Percentiles rank a stretch among this genome's conserved stretches.
Evolutionary conservation across 2,113 vertebrate species (phyloP).

Genomic region (Isichthys henryi): DNA sequence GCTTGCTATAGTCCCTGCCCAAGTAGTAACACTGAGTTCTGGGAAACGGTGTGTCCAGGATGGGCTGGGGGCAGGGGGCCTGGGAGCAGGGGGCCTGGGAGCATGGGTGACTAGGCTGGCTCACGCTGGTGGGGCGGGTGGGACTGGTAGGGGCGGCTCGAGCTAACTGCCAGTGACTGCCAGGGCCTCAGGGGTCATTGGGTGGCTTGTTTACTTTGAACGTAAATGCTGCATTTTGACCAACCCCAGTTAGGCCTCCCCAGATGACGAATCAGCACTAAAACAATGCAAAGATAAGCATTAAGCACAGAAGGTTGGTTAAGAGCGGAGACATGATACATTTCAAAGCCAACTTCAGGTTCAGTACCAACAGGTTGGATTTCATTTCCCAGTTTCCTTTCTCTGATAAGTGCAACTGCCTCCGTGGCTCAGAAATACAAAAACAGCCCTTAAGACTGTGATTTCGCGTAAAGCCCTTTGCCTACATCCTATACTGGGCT

Average conservation of each 20-base stretch:
- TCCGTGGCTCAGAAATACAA: not conserved
- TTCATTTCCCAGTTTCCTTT: not conserved
- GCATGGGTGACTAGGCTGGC: not conserved
- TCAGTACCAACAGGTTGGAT: not conserved
- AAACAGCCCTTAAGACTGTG: not conserved
- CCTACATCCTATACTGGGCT: not conserved
- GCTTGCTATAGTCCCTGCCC: conserved; percentile 66
- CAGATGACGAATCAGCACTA: not conserved
- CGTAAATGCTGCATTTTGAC: not conserved
- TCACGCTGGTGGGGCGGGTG: not conserved
- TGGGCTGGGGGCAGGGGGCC: not conserved
- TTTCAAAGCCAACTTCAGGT: not conserved
- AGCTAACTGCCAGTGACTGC: not conserved
- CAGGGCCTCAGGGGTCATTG: not conserved
- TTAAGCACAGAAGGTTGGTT: not conserved
- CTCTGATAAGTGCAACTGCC: not conserved
- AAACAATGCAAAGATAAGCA: not conserved
- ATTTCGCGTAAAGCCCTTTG: not conserved
- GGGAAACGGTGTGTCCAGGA: conserved; percentile 59
- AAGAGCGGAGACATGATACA: not conserved
- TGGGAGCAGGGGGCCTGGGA: not conserved
- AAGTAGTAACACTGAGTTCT: conserved; percentile 82
- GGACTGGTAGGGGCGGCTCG: not conserved
- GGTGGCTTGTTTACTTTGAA: not conserved
- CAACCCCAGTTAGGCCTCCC: not conserved